These are phyloP conservation scores for Parnassius orleans DNA, from an alignment of 2,888 invertebrate species.

Conservation along the genomic window DNA sequence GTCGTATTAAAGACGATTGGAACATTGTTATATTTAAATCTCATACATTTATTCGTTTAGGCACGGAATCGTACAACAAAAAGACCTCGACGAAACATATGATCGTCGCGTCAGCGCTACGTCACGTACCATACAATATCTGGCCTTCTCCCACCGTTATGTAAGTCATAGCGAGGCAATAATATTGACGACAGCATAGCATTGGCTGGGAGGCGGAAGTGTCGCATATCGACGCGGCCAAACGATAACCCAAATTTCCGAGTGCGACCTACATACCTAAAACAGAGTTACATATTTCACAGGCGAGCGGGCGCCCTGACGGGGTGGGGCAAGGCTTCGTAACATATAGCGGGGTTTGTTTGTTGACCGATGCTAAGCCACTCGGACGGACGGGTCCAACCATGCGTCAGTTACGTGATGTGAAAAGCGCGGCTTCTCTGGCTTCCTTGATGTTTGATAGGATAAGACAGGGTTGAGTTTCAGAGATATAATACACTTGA, in stretches of 20 bases:
- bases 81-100: slow-evolving; percentile 20
- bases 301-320: slow-evolving; percentile 52
- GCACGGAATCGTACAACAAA: background rate
- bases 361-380: slow-evolving; percentile 41
- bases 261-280: slow-evolving; percentile 75
- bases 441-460: slow-evolving; percentile 32
- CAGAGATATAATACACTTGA: slow-evolving; percentile 14
- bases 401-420: slow-evolving; percentile 32
- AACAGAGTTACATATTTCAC: slow-evolving; percentile 57
- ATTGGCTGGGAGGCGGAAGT: slow-evolving; percentile 66
- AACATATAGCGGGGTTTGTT: slow-evolving; percentile 40
- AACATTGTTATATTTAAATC: no score
- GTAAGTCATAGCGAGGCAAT: slow-evolving; percentile 52
- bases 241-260: slow-evolving; percentile 78
- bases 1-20: no score
- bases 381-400: slow-evolving; percentile 27
- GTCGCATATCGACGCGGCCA: slow-evolving; percentile 73
- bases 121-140: slow-evolving; percentile 50
- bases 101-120: slow-evolving; percentile 41
- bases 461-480: slow-evolving; percentile 28
- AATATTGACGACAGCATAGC: slow-evolving; percentile 64
- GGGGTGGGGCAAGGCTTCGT: slow-evolving; percentile 50
- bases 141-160: slow-evolving; percentile 51
- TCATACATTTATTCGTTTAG: background rate
- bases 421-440: slow-evolving; percentile 30